Base-by-base conservation (phyloP, 2,888 invertebrate genomes). In the Leptinotarsa haldemani region DNA sequence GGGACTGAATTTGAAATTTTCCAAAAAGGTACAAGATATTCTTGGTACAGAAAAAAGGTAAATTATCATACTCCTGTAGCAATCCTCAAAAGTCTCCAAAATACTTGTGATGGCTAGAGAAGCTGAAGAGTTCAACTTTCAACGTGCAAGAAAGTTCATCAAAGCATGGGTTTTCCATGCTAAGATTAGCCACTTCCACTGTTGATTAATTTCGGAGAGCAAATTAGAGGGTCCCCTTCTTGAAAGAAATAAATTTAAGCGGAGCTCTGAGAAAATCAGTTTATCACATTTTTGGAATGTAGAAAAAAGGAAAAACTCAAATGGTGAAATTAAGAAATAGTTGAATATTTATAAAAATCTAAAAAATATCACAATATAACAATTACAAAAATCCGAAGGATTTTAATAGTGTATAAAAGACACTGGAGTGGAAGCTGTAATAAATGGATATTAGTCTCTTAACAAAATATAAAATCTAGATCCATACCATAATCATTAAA, bases 201-300 rank as follows among this genome's bases (percentile, higher is more conserved):
- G 30, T 30, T 30, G 30, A 7, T 30, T 30, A 30, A 30, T 30
- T 30, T 30, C 30, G 7, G 30, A 30, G 5, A 30, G 30, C 7
- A 40, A 40, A 40, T 40, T 40, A 40, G 40, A 40, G 30, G 30
- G 30, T 30, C 1, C 7, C 30, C 40, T 40, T 2, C 9, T 40
- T 40, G 40, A 40, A 9, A 40, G 40, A 16, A 56, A 13, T 56
- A 56, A 56, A 56, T 56, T 56, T 56, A 18, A 56, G 22, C 22
- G 20, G 56, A 61, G 61, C 7, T 61, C 2, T 61, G 61, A 61
- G 40, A 61, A n/a, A 30, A 61, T n/a, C 61, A 61, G n/a, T 56
- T 25, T 58, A 73, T 73, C 73, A 73, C 73, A 73, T 69, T 65
- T 72, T 56, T 73, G 73, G 73, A 73, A 73, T 73, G 73, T 64